phyloP scores from a whole-genome alignment of 2,797 vertebrate genomes.

The Pempheris klunzingeri region DNA sequence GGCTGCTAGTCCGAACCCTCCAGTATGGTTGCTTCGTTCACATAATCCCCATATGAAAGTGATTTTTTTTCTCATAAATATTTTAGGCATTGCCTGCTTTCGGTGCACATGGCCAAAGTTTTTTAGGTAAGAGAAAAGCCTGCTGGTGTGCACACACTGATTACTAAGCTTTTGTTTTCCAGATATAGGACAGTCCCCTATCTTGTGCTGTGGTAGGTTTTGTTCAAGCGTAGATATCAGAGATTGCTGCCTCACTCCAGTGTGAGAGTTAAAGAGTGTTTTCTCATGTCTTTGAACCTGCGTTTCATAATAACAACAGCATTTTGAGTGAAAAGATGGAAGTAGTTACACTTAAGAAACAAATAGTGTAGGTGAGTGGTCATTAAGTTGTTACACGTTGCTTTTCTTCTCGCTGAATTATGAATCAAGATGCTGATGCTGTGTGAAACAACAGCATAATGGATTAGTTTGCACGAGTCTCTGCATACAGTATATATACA shows the following conservation, averaged over 20 bases:
- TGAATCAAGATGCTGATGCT: conserved; percentile 57
- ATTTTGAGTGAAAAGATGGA: conserved; percentile 13
- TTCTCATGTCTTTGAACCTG: conserved; percentile 3
- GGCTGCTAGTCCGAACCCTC: background rate
- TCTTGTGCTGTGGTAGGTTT: background rate
- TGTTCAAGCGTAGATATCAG: conserved; percentile 7
- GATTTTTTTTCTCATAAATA: conserved; percentile 16
- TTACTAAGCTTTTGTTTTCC: background rate
- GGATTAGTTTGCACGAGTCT: conserved; percentile 44
- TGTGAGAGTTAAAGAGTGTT: conserved; percentile 13
- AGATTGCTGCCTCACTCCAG: background rate
- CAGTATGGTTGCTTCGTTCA: background rate
- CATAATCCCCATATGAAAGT: conserved; percentile 5
- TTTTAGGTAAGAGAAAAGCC: conserved; percentile 13
- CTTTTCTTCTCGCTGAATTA: conserved; percentile 38
- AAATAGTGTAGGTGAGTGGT: conserved; percentile 46
- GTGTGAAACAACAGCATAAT: conserved; percentile 50
- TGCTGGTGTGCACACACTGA: conserved; percentile 9
- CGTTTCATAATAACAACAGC: conserved; percentile 35
- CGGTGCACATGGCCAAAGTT: background rate
- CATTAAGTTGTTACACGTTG: conserved; percentile 46
- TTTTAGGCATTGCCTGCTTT: conserved; percentile 1
- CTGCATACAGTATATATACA: conserved; percentile 38
- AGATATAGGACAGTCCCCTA: background rate
- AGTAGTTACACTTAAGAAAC: conserved; percentile 33